Evolutionary conservation across 2,888 invertebrate genomes (phyloP), one percentile per base, ranked within the genome.

Genomic region (Drosophila acutilabella): DNA sequence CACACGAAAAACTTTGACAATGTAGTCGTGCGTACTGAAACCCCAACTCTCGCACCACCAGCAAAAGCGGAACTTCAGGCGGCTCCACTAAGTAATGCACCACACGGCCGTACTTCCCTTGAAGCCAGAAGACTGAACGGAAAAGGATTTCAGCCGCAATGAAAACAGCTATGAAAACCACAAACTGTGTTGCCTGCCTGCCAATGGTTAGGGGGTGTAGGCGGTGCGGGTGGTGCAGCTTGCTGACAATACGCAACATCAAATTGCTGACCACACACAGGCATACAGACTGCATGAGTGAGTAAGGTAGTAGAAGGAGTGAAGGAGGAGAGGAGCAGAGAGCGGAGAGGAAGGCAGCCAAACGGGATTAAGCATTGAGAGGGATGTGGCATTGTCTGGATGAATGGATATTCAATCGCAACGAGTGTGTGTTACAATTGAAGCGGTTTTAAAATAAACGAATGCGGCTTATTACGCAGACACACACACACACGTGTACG

Each of bases 371-470:
- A 30, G 30, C 30, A 30, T 5, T 44, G n/a, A 13, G 14, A 16
- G 54, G 45, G 47, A 57, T 45, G 65, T 60, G 56, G 44, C 45
- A 53, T 58, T 18, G 74, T 64, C 65, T 81, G 80, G 58, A 42
- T 77, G 81, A 77, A 82, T 72, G 80, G 74, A 72, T 81, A 83
- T 83, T 81, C 82, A 88, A 83, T 85, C 61, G 86, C 71, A 70
- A 65, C 48, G 77, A 67, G 77, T 69, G 71, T 74, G 83, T 59
- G 77, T 71, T 72, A 85, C 88, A 88, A 88, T 85, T 82, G 81
- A 76, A 86, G 87, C 87, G 89, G 87, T 86, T 86, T 84, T 80
- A 71, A 86, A 86, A 84, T 86, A 80, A 84, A 78, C 84, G 84
- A 83, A 76, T 88, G 84, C 67, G 89, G 89, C 89, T 84, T 88